Evolutionary conservation across 2,888 invertebrate species (phyloP).

Genomic region (Prionchulus punctatus): DNA sequence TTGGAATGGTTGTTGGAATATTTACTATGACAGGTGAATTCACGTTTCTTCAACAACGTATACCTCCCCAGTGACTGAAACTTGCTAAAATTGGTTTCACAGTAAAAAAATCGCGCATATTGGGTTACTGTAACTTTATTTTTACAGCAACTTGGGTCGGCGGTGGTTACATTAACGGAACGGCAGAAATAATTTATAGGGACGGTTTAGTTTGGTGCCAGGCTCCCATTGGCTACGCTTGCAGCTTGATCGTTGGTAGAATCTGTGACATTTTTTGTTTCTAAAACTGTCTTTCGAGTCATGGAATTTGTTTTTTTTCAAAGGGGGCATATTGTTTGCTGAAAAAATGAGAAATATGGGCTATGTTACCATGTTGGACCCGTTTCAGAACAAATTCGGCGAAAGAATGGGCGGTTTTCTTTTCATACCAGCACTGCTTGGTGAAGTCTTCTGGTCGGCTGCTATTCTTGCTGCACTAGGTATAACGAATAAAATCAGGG

Average conservation of each 20-base stretch:
- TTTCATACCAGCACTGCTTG: slow-evolving; percentile 85
- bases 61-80: no score
- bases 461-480: slow-evolving; percentile 87
- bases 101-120: not conserved
- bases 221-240: slow-evolving; percentile 95
- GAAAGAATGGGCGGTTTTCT: slow-evolving; percentile 90
- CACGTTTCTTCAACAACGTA: no score
- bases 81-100: not conserved
- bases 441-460: slow-evolving; percentile 97
- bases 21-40: slow-evolving; percentile 98
- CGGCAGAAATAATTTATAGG: slow-evolving; percentile 88
- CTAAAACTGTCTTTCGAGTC: not conserved
- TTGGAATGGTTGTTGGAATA: slow-evolving; percentile 80
- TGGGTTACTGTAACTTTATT: no score
- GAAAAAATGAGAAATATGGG: slow-evolving; percentile 93
- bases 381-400: slow-evolving; percentile 86
- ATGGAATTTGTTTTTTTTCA: slow-evolving; percentile 2
- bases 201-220: slow-evolving; percentile 88
- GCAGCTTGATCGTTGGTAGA: slow-evolving; percentile 78
- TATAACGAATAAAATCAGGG: slow-evolving; percentile 32
- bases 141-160: slow-evolving; percentile 90
- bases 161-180: slow-evolving; percentile 97
- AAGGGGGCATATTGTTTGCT: slow-evolving; percentile 92
- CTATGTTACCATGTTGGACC: slow-evolving; percentile 96
- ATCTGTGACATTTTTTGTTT: slow-evolving; percentile 10